Conservation (phyloP, 2,888 invertebrate genomes). For the Molanna angustata region DNA sequence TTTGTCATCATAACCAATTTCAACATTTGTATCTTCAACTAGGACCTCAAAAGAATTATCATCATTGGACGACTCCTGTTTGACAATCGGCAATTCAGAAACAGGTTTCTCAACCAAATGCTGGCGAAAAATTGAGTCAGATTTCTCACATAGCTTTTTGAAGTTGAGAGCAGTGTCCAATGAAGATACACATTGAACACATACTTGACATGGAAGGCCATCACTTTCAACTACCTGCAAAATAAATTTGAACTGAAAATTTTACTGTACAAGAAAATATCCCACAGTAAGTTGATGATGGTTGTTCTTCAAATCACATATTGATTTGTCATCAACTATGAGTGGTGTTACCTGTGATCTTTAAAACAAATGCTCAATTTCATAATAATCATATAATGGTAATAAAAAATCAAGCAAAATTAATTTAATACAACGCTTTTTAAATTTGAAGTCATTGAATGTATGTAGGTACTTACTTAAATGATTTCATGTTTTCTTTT, state of each 20-base stretch:
- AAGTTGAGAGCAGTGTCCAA: slow-evolving; percentile 37
- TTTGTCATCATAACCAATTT: slow-evolving; percentile 19
- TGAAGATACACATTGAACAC: slow-evolving; percentile 37
- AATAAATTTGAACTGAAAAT: neutral
- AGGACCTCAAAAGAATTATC: neutral
- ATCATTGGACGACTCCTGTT: slow-evolving; percentile 5
- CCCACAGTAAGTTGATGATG: neutral
- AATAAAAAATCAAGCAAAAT: no score
- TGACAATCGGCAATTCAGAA: slow-evolving; percentile 4
- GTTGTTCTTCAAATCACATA: neutral
- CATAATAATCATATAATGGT: no score
- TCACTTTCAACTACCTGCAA: slow-evolving; percentile 37
- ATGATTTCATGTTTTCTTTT: no score
- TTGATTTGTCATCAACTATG: no score
- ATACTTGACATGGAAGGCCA: slow-evolving; percentile 39
- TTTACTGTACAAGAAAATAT: neutral
- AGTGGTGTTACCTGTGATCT: no score
- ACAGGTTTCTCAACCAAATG: slow-evolving; percentile 1
- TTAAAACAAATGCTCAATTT: no score
- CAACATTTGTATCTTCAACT: neutral
- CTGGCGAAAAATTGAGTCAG: slow-evolving; percentile 33
- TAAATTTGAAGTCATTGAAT: no score
- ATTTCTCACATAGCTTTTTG: slow-evolving; percentile 38
- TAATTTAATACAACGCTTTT: no score
- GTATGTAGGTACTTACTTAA: no score